Evolutionary conservation across 1,140 invertebrate genomes (phyloP), one percentile per base, ranked within the genome.

Genomic region (Lordiphosa collinella): DNA sequence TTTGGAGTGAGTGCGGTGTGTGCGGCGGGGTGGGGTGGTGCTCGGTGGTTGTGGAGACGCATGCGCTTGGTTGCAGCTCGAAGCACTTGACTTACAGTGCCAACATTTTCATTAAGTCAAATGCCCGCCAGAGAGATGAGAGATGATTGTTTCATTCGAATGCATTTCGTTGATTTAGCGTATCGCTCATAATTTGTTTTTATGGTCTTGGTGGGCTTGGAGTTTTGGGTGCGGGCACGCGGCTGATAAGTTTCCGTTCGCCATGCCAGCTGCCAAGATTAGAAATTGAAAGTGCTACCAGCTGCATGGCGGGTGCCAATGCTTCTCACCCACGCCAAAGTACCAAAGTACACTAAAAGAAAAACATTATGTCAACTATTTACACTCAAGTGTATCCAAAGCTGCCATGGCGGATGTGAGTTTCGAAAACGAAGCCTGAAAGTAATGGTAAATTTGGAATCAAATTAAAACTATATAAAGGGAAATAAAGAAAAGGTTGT

Each of bases 41-140:
- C 3, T 37, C 34, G 50, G 58, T 58, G 52, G 44, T 44, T 54
- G 40, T 55, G 56, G 55, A 40, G 51, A 52, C 56, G 53, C 35
- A 59, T 51, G 43, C 43, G 59, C 60, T 60, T 63, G 60, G 79
- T 59, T 74, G 57, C 84, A 69, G 64, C 70, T 82, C 75, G 75
- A 61, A 78, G 72, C 85, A 87, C 85, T 87, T 87, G 85, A 87
- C 69, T 87, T 82, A 75, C 69, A 86, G 86, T 87, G 86, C 69
- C 85, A 87, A 87, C 75, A 73, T 74, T 87, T 87, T 87, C 85
- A 87, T 87, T 87, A 86, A 80, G 62, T 82, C 76, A 82, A 75
- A 59, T 80, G 70, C 71, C 75, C 52, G 53, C 66, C 60, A 63
- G 56, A 56, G 40, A 63, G 67, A 48, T 48, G 43, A 25, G 31